Conservation (phyloP, 2,113 vertebrate species). For the Bubalus kerabau region DNA sequence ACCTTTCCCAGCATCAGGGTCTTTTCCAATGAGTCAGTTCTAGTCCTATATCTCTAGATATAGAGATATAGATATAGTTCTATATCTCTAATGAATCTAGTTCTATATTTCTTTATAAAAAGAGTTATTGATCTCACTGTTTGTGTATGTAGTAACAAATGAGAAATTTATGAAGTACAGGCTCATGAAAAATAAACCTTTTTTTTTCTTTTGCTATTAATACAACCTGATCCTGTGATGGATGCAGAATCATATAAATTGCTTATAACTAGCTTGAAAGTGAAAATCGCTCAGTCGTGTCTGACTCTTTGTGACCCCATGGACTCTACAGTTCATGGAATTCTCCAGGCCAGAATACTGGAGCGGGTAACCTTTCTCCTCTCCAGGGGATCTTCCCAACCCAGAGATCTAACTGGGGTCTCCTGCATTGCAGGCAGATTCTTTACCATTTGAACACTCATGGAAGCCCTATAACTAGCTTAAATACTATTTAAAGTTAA, state of each 20-base stretch:
- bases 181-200: background rate
- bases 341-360: background rate
- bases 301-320: background rate
- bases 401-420: background rate
- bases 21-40: background rate
- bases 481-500: background rate
- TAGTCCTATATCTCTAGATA: background rate
- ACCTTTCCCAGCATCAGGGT: background rate
- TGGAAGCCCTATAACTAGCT: background rate
- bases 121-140: background rate
- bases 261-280: background rate
- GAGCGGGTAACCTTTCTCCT: background rate
- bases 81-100: background rate
- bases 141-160: background rate
- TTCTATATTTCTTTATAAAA: background rate
- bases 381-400: background rate
- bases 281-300: rapidly evolving
- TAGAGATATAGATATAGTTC: background rate
- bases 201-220: background rate
- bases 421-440: background rate
- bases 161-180: background rate
- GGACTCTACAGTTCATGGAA: background rate
- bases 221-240: background rate
- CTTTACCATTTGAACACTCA: background rate
- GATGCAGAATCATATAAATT: background rate